A percentile compares a stretch with the other conserved stretches of the same genome.
These are phyloP conservation scores for Phocoena sinus DNA, from an alignment of 2,113 vertebrate species.

Conservation along the genomic window DNA sequence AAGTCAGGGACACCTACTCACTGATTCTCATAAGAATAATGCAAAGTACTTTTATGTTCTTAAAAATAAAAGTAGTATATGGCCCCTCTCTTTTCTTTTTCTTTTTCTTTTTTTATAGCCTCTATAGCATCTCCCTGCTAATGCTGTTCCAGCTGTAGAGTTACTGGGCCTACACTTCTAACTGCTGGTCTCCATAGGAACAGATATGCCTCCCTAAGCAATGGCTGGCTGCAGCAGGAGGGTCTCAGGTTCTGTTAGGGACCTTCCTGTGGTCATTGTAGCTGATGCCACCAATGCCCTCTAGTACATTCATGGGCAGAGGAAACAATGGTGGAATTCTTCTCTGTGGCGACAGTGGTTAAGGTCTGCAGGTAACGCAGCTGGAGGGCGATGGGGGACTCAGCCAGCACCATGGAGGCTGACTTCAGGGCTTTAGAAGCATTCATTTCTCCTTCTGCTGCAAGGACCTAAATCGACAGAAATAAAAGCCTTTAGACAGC, in stretches of 20 bases:
- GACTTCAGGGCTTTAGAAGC: constrained; percentile 89
- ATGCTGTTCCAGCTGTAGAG: background rate
- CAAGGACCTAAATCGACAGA: constrained; percentile 69
- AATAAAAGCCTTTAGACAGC: background rate
- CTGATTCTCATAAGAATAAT: background rate
- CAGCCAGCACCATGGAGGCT: constrained; percentile 84
- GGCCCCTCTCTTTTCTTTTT: background rate
- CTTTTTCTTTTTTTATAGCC: background rate
- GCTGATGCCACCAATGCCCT: constrained; percentile 60
- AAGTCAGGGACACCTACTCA: background rate
- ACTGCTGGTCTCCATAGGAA: background rate
- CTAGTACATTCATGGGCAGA: constrained; percentile 87
- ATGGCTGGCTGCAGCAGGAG: too few species aligned
- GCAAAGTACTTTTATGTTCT: background rate
- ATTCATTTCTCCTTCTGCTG: constrained; percentile 85
- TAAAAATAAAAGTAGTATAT: background rate
- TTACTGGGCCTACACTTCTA: background rate
- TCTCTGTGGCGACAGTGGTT: constrained; percentile 84
- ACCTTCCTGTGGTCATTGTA: constrained; percentile 7
- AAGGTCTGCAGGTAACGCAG: constrained; percentile 89
- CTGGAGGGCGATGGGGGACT: constrained; percentile 86
- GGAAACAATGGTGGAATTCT: constrained; percentile 93
- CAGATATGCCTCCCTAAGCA: background rate
- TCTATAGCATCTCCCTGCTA: background rate
- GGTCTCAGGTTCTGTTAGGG: background rate